Conservation (phyloP, 2,113 vertebrate genomes). For the Syngnathus floridae region DNA sequence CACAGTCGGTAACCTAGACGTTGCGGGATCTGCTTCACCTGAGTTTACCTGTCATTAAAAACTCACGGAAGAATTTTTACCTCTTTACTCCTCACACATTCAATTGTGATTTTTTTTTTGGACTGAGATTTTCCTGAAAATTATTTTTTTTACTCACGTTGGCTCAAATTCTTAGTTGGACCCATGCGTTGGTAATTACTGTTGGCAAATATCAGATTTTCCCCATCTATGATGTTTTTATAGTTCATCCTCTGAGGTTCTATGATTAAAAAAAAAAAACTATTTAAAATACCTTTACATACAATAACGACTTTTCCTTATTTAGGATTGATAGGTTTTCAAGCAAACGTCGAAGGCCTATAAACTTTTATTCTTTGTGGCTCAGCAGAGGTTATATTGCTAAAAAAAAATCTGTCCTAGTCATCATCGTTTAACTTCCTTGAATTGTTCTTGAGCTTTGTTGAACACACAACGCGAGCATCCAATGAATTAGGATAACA, state of each 20-base stretch:
- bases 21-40: constrained; percentile 52
- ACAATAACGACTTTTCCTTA: constrained; percentile 14
- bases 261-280: constrained; percentile 5
- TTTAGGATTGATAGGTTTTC: constrained; percentile 9
- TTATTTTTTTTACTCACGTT: too few relatives aligned
- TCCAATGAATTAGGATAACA: constrained; percentile 73
- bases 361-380: constrained; percentile 29
- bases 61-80: constrained; percentile 18
- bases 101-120: neutral
- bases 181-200: neutral
- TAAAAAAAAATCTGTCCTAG: constrained; percentile 31
- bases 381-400: constrained; percentile 22
- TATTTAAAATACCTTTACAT: constrained; percentile 14
- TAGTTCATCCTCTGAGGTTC: constrained; percentile 3
- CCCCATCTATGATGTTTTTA: constrained; percentile 6
- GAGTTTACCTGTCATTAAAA: constrained; percentile 61
- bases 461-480: constrained; percentile 41
- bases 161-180: neutral
- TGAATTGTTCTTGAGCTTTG: constrained; percentile 29
- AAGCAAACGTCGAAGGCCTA: constrained; percentile 11
- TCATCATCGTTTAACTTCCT: constrained; percentile 47
- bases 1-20: constrained; percentile 63
- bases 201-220: neutral
- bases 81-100: constrained; percentile 19
- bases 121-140: too few relatives aligned